phyloP scores from a whole-genome alignment of 2,797 vertebrate genomes.

The Limosa lapponica region DNA sequence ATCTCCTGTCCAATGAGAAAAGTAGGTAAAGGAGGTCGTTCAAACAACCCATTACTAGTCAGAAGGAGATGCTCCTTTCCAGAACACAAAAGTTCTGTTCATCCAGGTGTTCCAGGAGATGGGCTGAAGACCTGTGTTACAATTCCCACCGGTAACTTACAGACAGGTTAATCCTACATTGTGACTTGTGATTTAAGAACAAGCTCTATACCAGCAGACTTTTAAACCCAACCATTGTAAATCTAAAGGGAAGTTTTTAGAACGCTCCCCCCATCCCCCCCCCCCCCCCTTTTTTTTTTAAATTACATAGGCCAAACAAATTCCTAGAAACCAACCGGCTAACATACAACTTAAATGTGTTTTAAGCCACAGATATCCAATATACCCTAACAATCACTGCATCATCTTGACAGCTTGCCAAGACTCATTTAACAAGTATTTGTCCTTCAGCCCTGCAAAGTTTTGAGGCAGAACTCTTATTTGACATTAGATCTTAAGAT shows the following conservation, averaged over 20 bases:
- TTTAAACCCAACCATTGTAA: neutral
- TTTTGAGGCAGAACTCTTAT: neutral
- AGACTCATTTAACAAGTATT: neutral
- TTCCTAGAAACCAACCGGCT: neutral
- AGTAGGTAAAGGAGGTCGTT: neutral
- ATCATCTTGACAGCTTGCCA: neutral
- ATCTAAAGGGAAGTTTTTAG: neutral
- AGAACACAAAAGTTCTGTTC: neutral
- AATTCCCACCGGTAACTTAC: neutral
- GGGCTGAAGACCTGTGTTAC: neutral
- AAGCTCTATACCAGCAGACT: neutral
- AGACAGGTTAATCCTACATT: neutral
- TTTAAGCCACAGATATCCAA: neutral
- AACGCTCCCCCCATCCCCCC: accelerated
- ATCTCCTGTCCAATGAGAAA: neutral
- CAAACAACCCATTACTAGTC: neutral
- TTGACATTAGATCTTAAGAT: neutral
- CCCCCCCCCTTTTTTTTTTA: neutral
- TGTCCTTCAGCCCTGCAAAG: neutral
- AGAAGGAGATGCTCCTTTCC: neutral
- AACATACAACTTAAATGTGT: neutral
- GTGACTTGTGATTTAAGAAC: neutral
- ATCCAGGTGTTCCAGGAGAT: neutral
- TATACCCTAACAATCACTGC: neutral
- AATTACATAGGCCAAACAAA: neutral